phyloP scores from a whole-genome alignment of 1,140 invertebrate species.

The Kradibia gibbosae region DNA sequence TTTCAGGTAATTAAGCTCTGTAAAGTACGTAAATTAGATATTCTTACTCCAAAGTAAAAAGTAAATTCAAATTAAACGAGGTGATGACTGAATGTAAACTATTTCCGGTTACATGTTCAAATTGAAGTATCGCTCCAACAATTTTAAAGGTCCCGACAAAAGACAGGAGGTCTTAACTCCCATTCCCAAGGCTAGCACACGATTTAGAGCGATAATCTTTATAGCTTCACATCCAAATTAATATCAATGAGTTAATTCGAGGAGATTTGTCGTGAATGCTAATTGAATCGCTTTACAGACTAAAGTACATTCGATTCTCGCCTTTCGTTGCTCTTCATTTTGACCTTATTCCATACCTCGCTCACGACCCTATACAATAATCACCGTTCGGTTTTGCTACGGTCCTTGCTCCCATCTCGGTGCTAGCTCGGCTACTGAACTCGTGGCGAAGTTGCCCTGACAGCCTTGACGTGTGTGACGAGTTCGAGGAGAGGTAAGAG shows the following conservation, averaged over 20 bases:
- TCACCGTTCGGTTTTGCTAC: constrained; percentile 30
- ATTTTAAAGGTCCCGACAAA: constrained; percentile 15
- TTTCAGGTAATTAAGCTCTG: no score
- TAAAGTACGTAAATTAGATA: no score
- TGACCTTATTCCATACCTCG: not conserved
- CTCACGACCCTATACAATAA: not conserved
- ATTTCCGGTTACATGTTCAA: not conserved
- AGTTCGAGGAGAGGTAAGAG: not conserved
- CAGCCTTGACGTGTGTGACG: constrained; percentile 18
- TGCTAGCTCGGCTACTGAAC: constrained; percentile 42
- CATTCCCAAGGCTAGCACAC: not conserved
- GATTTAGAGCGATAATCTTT: not conserved
- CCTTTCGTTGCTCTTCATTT: not conserved
- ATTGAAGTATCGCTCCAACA: not conserved
- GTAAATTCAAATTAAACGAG: no score
- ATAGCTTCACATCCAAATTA: not conserved
- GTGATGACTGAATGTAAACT: no score
- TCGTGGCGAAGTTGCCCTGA: not conserved
- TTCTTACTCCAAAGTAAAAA: no score
- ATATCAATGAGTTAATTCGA: constrained; percentile 29
- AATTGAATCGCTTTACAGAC: constrained; percentile 31
- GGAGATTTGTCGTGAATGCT: constrained; percentile 28
- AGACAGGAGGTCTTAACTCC: not conserved
- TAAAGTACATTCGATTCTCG: not conserved
- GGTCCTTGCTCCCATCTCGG: constrained; percentile 33